A percentile compares a stretch with the other conserved stretches of the same genome.
Evolutionary conservation across 2,888 invertebrate species (phyloP).

Genomic region (Sabatieria punctata): DNA sequence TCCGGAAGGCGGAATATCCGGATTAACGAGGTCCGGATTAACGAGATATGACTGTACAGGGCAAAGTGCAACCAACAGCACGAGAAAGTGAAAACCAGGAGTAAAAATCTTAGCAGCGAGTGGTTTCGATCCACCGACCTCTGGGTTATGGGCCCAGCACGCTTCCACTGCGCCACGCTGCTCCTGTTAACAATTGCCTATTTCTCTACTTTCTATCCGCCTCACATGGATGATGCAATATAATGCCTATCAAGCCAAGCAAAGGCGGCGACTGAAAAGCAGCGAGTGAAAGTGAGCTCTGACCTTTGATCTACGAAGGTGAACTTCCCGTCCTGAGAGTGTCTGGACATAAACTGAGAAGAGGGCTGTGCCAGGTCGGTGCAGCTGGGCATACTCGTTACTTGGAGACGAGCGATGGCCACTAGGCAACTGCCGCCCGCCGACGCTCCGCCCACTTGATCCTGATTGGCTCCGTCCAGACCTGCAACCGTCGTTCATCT

Average conservation of each 20-base stretch:
- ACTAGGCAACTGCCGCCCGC: conserved; percentile 77
- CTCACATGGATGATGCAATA: too few species aligned
- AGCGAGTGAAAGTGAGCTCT: too few species aligned
- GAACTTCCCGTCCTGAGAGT: conserved; percentile 89
- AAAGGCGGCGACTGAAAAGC: too few species aligned
- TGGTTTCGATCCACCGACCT: conserved; percentile 51
- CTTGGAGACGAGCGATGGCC: conserved; percentile 89
- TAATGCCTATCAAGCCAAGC: too few species aligned
- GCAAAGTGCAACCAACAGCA: too few species aligned
- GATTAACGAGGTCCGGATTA: too few species aligned
- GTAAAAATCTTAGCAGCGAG: conserved; percentile 11
- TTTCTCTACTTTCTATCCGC: too few species aligned
- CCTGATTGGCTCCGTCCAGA: not conserved
- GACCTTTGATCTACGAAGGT: conserved; percentile 89
- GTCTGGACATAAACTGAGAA: conserved; percentile 85
- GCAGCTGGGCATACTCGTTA: conserved; percentile 82
- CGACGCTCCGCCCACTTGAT: conserved; percentile 45
- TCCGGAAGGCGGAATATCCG: too few species aligned
- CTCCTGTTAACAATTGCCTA: too few species aligned
- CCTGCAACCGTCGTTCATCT: too few species aligned
- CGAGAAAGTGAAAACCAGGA: too few species aligned
- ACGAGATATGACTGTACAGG: too few species aligned
- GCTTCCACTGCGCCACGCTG: conserved; percentile 66
- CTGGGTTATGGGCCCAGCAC: conserved; percentile 73
- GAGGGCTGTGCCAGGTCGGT: conserved; percentile 67